These are phyloP conservation scores for Acestrorhynchus altus DNA, from an alignment of 2,797 vertebrate genomes.

Conservation along the genomic window DNA sequence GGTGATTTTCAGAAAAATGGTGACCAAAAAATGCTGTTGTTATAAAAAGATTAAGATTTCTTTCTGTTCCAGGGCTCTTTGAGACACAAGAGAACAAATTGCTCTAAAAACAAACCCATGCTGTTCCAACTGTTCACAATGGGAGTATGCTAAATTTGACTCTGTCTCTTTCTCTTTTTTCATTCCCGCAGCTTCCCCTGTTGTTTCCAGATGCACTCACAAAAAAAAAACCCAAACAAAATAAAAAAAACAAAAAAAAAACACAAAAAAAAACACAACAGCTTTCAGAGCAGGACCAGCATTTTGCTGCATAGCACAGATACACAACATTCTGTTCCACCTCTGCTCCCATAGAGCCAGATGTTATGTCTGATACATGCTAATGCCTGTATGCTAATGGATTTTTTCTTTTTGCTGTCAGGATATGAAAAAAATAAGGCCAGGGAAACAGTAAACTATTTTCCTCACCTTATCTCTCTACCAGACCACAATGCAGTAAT, in stretches of 20 bases:
- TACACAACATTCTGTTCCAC: slow-evolving; percentile 46
- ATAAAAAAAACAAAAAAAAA: not conserved
- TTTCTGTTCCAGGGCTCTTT: slow-evolving; percentile 38
- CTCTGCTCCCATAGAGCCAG: slow-evolving; percentile 40
- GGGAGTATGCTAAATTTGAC: slow-evolving; percentile 55
- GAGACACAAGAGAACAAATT: slow-evolving; percentile 52
- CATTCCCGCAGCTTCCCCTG: slow-evolving; percentile 50
- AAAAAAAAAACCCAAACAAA: not conserved
- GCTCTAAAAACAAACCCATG: slow-evolving; percentile 52
- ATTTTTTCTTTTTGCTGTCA: slow-evolving; percentile 54
- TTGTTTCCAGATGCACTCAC: slow-evolving; percentile 59
- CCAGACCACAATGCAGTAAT: slow-evolving; percentile 66
- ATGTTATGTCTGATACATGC: slow-evolving; percentile 49
- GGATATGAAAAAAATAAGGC: slow-evolving; percentile 62
- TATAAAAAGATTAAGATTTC: slow-evolving; percentile 20
- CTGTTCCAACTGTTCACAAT: slow-evolving; percentile 46
- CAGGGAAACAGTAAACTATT: slow-evolving; percentile 61
- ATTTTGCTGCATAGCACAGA: slow-evolving; percentile 40
- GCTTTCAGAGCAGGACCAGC: slow-evolving; percentile 26
- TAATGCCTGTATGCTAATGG: slow-evolving; percentile 65
- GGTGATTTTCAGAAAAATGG: not conserved
- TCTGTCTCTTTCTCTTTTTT: slow-evolving; percentile 52
- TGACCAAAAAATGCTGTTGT: not conserved
- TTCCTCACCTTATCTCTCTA: slow-evolving; percentile 65
- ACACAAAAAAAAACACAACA: not conserved